These are phyloP conservation scores for Thaumatotibia leucotreta DNA, from an alignment of 1,140 invertebrate species.

Conservation along the genomic window DNA sequence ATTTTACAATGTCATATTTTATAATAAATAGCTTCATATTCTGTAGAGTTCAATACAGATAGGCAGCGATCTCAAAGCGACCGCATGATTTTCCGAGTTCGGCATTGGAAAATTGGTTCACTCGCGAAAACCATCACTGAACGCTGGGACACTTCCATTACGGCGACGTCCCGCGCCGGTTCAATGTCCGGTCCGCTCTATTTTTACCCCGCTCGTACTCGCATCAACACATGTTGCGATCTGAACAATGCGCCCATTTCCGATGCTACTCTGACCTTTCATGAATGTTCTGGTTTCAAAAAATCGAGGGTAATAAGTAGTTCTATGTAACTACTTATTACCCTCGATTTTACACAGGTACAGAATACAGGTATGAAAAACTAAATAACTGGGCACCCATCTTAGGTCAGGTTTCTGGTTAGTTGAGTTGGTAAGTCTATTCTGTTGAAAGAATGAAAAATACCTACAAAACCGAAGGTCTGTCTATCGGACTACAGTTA, in stretches of 20 bases:
- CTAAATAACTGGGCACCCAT: too few relatives aligned
- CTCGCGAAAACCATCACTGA: conserved; percentile 32
- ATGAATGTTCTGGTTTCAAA: background rate
- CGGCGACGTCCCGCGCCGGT: conserved; percentile 52
- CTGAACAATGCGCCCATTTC: conserved; percentile 41
- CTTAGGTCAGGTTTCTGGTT: too few relatives aligned
- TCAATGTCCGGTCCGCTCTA: conserved; percentile 64
- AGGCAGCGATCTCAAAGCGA: background rate
- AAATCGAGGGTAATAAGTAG: too few relatives aligned
- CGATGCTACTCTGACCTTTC: conserved; percentile 37
- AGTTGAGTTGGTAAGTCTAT: background rate
- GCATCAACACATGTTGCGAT: conserved; percentile 42
- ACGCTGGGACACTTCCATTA: conserved; percentile 61
- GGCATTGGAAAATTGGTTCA: conserved; percentile 28
- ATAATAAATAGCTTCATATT: too few relatives aligned
- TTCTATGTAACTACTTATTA: conserved; percentile 14
- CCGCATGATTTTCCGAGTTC: conserved; percentile 16
- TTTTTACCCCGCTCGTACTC: conserved; percentile 52
- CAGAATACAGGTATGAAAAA: background rate
- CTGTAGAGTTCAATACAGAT: too few relatives aligned
- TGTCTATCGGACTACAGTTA: too few relatives aligned
- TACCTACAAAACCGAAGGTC: too few relatives aligned
- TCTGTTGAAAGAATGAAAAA: background rate
- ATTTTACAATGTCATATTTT: too few relatives aligned
- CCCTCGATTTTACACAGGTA: too few relatives aligned